Evolutionary conservation across 2,113 vertebrate species (phyloP).

Genomic region (Desmodus rotundus): DNA sequence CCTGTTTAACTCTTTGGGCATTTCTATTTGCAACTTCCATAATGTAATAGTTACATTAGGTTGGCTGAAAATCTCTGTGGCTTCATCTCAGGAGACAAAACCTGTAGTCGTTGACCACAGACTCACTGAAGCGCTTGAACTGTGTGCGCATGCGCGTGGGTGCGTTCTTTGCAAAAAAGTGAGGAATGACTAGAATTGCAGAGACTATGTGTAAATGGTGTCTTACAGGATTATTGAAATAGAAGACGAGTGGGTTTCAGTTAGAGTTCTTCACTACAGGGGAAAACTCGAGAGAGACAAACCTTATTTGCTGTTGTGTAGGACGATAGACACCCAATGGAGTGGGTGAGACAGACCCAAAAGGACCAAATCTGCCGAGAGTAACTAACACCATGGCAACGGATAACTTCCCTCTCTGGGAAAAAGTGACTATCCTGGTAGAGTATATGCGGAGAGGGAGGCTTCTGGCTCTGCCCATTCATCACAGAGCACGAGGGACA

Average conservation of each 20-base stretch:
- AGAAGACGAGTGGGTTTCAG: neutral
- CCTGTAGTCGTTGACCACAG: neutral
- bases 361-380: neutral
- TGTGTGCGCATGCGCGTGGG: neutral
- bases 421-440: neutral
- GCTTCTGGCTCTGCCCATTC: neutral
- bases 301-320: neutral
- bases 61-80: neutral
- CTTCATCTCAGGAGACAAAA: neutral
- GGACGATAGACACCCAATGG: neutral
- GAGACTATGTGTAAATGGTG: neutral
- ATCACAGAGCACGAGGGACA: neutral
- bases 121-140: neutral
- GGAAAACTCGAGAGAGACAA: neutral
- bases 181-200: neutral
- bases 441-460: neutral
- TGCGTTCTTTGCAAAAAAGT: slow-evolving; percentile 10
- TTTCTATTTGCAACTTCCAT: neutral
- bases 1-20: neutral
- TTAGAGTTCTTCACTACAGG: neutral
- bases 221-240: neutral
- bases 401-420: neutral
- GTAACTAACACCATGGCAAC: neutral
- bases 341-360: neutral
- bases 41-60: neutral